Evolutionary conservation across 2,113 vertebrate genomes (phyloP).

Genomic region (Procapra przewalskii): DNA sequence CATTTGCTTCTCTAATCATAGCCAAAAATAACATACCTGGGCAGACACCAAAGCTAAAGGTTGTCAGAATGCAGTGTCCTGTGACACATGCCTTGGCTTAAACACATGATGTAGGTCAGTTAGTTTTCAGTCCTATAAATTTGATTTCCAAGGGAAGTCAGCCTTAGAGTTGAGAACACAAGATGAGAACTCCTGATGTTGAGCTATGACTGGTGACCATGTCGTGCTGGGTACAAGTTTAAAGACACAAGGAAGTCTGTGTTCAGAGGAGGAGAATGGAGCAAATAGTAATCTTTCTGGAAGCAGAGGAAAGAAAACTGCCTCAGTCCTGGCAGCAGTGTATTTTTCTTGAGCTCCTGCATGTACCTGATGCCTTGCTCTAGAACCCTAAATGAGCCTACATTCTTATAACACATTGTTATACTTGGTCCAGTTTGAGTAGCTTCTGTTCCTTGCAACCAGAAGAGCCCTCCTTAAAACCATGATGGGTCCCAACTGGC

Average conservation of each 20-base stretch:
- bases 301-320: background rate
- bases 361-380: background rate
- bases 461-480: background rate
- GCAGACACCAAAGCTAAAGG: background rate
- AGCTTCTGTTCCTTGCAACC: background rate
- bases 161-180: background rate
- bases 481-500: background rate
- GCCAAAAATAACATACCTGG: background rate
- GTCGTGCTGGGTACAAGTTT: background rate
- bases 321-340: background rate
- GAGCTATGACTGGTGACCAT: background rate
- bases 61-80: background rate
- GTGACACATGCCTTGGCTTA: background rate
- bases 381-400: background rate
- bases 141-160: background rate
- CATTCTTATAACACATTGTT: background rate
- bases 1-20: background rate
- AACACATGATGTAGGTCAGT: background rate
- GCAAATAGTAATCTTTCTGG: background rate
- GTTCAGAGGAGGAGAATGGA: background rate
- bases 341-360: background rate
- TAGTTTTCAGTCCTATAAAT: background rate
- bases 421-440: background rate
- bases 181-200: background rate
- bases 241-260: background rate